phyloP scores from a whole-genome alignment of 2,888 invertebrate species.

The Erebia aethiops region DNA sequence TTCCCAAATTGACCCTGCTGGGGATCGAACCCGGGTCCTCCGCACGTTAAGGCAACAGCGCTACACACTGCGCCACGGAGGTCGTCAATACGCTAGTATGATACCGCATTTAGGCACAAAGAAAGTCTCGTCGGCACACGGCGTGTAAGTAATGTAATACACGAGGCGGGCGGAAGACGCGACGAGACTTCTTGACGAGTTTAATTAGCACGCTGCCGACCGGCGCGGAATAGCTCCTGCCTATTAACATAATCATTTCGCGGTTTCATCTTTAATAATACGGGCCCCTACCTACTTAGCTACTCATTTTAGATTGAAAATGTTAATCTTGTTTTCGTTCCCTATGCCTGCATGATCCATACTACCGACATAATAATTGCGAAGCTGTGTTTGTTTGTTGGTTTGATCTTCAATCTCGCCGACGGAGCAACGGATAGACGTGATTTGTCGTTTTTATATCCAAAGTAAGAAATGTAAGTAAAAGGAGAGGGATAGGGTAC shows the following conservation, averaged over 20 bases:
- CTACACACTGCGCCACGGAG: too few species aligned
- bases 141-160: constrained; percentile 25
- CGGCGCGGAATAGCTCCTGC: constrained; percentile 25
- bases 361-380: neutral
- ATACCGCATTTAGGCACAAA: neutral
- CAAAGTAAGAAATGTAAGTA: too few species aligned
- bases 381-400: neutral
- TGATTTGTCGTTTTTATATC: neutral
- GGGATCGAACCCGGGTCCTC: too few species aligned
- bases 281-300: neutral
- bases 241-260: constrained; percentile 33
- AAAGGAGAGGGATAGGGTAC: too few species aligned
- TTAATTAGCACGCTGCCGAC: constrained; percentile 32
- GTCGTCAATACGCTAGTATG: too few species aligned
- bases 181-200: constrained; percentile 29
- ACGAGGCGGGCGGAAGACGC: constrained; percentile 25
- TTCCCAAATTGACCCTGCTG: too few species aligned
- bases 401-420: neutral
- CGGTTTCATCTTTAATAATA: constrained; percentile 14
- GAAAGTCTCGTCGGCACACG: constrained; percentile 11
- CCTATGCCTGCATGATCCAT: neutral
- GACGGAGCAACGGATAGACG: neutral
- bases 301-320: constrained; percentile 11
- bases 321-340: neutral
- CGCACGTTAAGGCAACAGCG: too few species aligned